phyloP scores from a whole-genome alignment of 2,113 vertebrate genomes.

The Xiphophorus maculatus region DNA sequence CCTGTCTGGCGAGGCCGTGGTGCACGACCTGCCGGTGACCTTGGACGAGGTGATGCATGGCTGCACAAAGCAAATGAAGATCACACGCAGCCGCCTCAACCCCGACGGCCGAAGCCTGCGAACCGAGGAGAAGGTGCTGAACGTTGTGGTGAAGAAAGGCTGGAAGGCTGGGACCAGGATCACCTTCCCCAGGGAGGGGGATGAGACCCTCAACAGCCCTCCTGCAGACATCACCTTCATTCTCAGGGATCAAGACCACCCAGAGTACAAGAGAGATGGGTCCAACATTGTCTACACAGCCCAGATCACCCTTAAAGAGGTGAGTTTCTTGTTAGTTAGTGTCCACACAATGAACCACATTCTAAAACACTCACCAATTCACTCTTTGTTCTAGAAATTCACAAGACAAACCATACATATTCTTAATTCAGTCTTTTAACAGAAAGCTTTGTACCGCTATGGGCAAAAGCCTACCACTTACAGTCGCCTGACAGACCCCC shows the following conservation, averaged over 20 bases:
- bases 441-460: slow-evolving; percentile 61
- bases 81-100: slow-evolving; percentile 89
- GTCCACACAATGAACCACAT: neutral
- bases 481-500: slow-evolving; percentile 51
- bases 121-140: slow-evolving; percentile 93
- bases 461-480: slow-evolving; percentile 30
- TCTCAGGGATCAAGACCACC: slow-evolving; percentile 92
- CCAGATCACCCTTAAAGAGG: slow-evolving; percentile 92
- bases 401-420: neutral
- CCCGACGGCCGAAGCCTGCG: slow-evolving; percentile 86
- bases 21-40: slow-evolving; percentile 88
- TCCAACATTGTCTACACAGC: slow-evolving; percentile 92
- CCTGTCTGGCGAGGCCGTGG: slow-evolving; percentile 77
- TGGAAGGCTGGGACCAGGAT: slow-evolving; percentile 98
- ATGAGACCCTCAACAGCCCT: slow-evolving; percentile 88
- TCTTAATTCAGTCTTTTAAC: slow-evolving; percentile 22
- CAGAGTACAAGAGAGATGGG: slow-evolving; percentile 91
- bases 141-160: slow-evolving; percentile 96
- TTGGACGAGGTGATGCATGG: slow-evolving; percentile 93
- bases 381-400: slow-evolving; percentile 6
- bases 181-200: slow-evolving; percentile 95
- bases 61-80: slow-evolving; percentile 93
- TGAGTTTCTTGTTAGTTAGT: slow-evolving; percentile 66
- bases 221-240: slow-evolving; percentile 95
- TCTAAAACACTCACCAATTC: slow-evolving; percentile 9